Percentiles rank a stretch among this genome's conserved stretches.
Conservation (phyloP, 2,888 invertebrate genomes). For the Chelonus formosanus region DNA sequence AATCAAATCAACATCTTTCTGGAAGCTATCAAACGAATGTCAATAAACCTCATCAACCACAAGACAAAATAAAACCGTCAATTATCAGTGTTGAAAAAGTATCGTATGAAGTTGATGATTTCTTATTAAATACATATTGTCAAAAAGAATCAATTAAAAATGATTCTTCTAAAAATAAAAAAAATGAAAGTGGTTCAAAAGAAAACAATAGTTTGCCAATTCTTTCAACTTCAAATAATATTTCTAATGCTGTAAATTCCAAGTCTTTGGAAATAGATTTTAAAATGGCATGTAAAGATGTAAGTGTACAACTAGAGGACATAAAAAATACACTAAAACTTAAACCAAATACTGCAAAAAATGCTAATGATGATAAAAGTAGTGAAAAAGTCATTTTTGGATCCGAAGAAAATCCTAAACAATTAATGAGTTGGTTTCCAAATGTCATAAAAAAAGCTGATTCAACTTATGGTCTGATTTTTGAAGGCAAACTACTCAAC, state of each 20-base stretch:
- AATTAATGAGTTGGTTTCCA: constrained; percentile 53
- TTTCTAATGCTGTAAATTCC: too few species aligned
- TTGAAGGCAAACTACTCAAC: constrained; percentile 56
- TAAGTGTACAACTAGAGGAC: too few species aligned
- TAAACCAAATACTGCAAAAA: background rate
- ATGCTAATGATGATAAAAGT: background rate
- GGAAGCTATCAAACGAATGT: too few species aligned
- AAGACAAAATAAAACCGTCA: constrained; percentile 29
- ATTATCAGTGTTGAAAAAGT: constrained; percentile 31
- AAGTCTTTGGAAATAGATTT: too few species aligned
- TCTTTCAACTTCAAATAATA: too few species aligned
- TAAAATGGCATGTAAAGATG: too few species aligned
- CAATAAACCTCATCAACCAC: background rate
- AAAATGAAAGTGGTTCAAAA: too few species aligned
- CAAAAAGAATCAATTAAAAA: background rate
- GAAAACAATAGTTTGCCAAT: too few species aligned
- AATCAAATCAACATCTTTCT: too few species aligned
- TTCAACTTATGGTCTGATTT: constrained; percentile 45
- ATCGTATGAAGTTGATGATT: constrained; percentile 19
- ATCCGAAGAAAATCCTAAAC: constrained; percentile 47
- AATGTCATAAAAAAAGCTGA: constrained; percentile 41
- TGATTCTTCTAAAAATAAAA: background rate
- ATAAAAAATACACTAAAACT: too few species aligned
- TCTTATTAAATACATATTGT: background rate
- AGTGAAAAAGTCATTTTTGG: constrained; percentile 38